Evolutionary conservation across 2,888 invertebrate genomes (phyloP).

Genomic region (Epirrita christyi): DNA sequence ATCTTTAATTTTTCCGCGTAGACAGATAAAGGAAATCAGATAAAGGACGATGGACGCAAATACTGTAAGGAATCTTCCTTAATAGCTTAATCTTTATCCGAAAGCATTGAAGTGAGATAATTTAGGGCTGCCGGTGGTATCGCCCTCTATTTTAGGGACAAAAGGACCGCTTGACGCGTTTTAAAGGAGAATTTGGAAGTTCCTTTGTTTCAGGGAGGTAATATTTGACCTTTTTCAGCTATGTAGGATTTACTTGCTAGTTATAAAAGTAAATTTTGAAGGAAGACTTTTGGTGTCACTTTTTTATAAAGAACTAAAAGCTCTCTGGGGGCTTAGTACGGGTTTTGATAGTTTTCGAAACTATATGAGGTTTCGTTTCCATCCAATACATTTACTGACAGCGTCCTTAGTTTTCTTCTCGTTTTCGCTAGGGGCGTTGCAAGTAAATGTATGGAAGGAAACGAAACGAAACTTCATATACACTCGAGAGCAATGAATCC

Average conservation of each 20-base stretch:
- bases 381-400: too few species aligned
- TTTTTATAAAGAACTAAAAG: too few species aligned
- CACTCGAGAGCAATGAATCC: too few species aligned
- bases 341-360: too few species aligned
- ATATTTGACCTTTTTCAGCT: constrained; percentile 29
- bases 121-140: constrained; percentile 55
- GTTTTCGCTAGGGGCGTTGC: too few species aligned
- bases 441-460: too few species aligned
- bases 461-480: too few species aligned
- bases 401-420: too few species aligned
- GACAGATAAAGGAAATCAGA: constrained; percentile 30
- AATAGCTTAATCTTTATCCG: constrained; percentile 66
- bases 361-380: too few species aligned
- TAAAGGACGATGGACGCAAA: constrained; percentile 28
- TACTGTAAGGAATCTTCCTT: constrained; percentile 41
- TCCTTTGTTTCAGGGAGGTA: constrained; percentile 50
- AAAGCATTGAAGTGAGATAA: constrained; percentile 58
- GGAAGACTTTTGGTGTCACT: too few species aligned
- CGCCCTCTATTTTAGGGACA: constrained; percentile 53
- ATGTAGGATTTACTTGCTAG: too few species aligned
- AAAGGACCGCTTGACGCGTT: constrained; percentile 49
- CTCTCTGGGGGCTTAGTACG: too few species aligned
- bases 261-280: constrained; percentile 7
- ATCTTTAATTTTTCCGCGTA: constrained; percentile 14
- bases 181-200: constrained; percentile 54